A percentile compares a stretch with the other conserved stretches of the same genome.
Conservation (phyloP, 2,113 vertebrate species). For the Chitala chitala region DNA sequence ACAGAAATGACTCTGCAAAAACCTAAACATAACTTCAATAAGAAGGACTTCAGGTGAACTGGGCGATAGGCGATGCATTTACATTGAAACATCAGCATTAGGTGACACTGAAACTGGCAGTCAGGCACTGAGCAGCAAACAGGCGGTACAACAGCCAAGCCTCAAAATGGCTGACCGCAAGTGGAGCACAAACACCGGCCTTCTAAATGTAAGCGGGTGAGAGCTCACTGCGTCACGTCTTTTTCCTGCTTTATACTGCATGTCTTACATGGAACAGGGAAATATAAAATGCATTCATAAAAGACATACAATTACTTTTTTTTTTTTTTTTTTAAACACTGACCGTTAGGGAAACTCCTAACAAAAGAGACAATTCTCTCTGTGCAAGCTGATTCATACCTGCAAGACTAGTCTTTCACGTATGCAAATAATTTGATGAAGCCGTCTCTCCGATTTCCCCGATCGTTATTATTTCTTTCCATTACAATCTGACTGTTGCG, state of each 20-base stretch:
- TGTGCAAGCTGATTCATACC: neutral
- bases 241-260: neutral
- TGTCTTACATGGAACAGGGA: no score
- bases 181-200: neutral
- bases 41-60: neutral
- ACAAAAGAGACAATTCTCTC: neutral
- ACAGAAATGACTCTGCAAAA: no score
- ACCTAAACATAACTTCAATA: no score
- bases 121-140: neutral
- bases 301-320: no score
- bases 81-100: neutral
- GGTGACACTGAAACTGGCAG: neutral
- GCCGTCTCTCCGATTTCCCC: neutral
- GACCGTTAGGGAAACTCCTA: no score
- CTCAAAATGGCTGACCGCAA: neutral
- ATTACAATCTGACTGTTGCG: no score
- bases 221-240: neutral
- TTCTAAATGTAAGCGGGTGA: neutral
- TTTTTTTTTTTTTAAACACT: no score
- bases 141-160: neutral
- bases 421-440: constrained; percentile 12
- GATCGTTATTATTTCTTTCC: no score
- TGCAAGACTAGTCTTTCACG: constrained; percentile 2
- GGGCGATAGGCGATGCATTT: neutral
- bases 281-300: no score